Conservation (phyloP, 1,140 invertebrate species). For the Hormaphis cornu region DNA sequence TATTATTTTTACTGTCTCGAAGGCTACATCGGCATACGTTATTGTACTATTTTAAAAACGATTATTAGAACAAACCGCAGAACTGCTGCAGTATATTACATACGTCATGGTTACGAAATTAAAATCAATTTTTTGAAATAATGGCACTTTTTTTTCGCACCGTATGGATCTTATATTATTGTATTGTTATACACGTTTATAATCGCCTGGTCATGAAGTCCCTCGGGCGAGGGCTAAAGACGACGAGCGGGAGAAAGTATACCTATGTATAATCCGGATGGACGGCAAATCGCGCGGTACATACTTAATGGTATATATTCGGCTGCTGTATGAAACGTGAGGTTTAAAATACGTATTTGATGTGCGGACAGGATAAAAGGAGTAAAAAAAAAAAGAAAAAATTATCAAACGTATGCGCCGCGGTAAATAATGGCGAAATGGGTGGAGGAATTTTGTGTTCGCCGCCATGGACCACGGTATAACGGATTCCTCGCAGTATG, state of each 20-base stretch:
- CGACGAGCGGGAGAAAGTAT: background rate
- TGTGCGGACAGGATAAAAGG: background rate
- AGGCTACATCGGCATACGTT: no score
- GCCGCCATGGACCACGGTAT: no score
- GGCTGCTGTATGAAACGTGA: background rate
- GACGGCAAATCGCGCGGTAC: no score
- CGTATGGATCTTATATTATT: no score
- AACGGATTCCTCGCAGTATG: no score
- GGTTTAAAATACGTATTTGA: background rate
- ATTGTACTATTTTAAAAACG: no score
- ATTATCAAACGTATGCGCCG: background rate
- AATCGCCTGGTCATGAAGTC: constrained; percentile 6
- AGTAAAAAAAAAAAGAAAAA: no score
- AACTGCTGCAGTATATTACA: background rate
- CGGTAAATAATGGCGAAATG: background rate
- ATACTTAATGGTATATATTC: no score
- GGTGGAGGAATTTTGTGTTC: background rate
- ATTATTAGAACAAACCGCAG: background rate
- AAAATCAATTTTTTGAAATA: constrained; percentile 15
- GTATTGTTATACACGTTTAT: no score
- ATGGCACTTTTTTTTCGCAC: background rate
- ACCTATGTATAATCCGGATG: no score
- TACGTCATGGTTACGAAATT: constrained; percentile 1
- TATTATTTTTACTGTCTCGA: no score
- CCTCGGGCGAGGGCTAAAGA: background rate